Evolutionary conservation across 2,888 invertebrate species (phyloP).

Genomic region (Celastrina argiolus): DNA sequence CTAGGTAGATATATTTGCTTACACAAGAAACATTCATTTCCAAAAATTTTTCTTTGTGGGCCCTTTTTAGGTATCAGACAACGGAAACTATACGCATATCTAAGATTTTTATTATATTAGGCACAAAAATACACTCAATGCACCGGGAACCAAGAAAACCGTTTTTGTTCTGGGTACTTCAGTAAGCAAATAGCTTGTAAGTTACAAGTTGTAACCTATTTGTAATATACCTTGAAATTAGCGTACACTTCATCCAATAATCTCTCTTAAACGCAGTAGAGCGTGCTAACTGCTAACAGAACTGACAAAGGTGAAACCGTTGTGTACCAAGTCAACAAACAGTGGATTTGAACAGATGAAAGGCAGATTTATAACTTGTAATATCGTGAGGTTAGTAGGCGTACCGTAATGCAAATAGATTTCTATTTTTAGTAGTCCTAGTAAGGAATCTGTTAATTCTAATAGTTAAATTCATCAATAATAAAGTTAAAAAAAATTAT

Average conservation of each 20-base stretch:
- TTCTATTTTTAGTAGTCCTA: not conserved
- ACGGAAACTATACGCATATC: too few species aligned
- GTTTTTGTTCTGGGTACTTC: too few species aligned
- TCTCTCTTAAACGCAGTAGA: not conserved
- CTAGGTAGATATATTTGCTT: not conserved
- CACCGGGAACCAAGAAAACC: too few species aligned
- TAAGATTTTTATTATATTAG: too few species aligned
- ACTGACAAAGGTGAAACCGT: constrained; percentile 12
- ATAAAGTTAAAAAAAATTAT: too few species aligned
- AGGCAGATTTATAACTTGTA: constrained; percentile 10
- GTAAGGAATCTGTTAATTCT: not conserved
- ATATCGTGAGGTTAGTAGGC: not conserved
- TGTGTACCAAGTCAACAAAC: not conserved
- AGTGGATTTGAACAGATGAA: not conserved
- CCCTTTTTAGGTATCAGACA: too few species aligned
- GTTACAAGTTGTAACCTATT: too few species aligned
- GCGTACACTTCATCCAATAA: not conserved
- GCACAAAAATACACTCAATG: too few species aligned
- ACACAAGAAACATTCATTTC: too few species aligned
- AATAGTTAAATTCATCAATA: too few species aligned
- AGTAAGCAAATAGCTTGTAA: too few species aligned
- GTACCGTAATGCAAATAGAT: not conserved
- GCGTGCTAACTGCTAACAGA: constrained; percentile 10
- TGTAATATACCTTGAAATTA: too few species aligned
- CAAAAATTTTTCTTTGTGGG: not conserved